These are phyloP conservation scores for Philaethria dido DNA, from an alignment of 2,888 invertebrate genomes.

Conservation along the genomic window DNA sequence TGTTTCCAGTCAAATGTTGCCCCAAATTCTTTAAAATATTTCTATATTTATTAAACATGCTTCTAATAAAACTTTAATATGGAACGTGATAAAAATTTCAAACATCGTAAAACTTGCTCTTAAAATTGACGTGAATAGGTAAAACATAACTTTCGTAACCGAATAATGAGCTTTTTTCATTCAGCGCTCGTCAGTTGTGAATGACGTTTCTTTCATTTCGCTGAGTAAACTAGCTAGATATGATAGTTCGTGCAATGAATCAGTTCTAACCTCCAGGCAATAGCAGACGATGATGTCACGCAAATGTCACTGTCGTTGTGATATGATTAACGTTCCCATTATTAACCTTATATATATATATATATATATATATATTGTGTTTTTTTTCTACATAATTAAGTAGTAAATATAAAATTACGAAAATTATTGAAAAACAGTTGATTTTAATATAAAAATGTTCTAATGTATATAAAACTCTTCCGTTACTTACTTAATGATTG, in stretches of 20 bases:
- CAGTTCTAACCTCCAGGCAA: conserved; percentile 20
- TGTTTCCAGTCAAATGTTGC: too few species aligned
- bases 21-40: too few species aligned
- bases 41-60: too few species aligned
- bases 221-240: conserved; percentile 12
- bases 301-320: conserved; percentile 28
- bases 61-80: background rate
- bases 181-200: conserved; percentile 10
- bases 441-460: background rate
- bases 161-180: conserved; percentile 18
- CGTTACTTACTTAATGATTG: too few species aligned
- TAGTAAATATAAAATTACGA: too few species aligned
- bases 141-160: background rate
- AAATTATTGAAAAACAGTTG: background rate
- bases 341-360: background rate
- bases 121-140: background rate
- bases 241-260: conserved; percentile 26
- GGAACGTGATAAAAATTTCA: background rate
- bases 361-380: too few species aligned
- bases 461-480: too few species aligned
- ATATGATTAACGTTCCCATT: background rate
- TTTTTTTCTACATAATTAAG: too few species aligned
- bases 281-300: conserved; percentile 37
- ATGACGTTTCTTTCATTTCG: conserved; percentile 26
- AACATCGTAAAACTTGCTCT: background rate